phyloP scores from a whole-genome alignment of 2,113 vertebrate genomes.

The Megaceryle maxima region DNA sequence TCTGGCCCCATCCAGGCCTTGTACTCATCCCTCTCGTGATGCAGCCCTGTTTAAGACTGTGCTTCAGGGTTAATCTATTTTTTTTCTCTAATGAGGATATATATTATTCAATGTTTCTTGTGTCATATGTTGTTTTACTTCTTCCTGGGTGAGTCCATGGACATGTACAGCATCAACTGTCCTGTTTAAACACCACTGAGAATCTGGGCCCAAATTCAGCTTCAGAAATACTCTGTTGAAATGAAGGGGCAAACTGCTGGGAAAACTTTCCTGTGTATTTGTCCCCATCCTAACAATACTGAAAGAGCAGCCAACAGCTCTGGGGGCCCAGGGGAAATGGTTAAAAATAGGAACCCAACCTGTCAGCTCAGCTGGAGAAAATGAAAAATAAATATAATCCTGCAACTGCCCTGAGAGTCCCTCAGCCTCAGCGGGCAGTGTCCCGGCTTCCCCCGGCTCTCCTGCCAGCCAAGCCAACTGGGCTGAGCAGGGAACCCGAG shows the following conservation, averaged over 20 bases:
- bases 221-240: background rate
- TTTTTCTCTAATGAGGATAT: background rate
- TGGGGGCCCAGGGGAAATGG: background rate
- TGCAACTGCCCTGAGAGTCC: background rate
- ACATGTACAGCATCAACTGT: background rate
- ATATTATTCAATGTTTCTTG: background rate
- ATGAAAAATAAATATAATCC: background rate
- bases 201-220: background rate
- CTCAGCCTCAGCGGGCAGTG: rapidly evolving
- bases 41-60: background rate
- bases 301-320: background rate
- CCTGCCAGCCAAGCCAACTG: background rate
- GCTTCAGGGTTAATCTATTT: background rate
- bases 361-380: background rate
- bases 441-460: background rate
- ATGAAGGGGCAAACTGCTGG: background rate
- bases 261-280: background rate
- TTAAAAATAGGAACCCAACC: background rate
- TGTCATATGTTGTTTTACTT: background rate
- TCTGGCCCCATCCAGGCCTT: background rate
- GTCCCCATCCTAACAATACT: rapidly evolving
- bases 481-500: background rate
- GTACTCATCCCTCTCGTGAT: rapidly evolving
- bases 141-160: background rate
- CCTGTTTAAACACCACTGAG: rapidly evolving